phyloP scores from a whole-genome alignment of 2,888 invertebrate species.

The Gnatocerus cornutus region DNA sequence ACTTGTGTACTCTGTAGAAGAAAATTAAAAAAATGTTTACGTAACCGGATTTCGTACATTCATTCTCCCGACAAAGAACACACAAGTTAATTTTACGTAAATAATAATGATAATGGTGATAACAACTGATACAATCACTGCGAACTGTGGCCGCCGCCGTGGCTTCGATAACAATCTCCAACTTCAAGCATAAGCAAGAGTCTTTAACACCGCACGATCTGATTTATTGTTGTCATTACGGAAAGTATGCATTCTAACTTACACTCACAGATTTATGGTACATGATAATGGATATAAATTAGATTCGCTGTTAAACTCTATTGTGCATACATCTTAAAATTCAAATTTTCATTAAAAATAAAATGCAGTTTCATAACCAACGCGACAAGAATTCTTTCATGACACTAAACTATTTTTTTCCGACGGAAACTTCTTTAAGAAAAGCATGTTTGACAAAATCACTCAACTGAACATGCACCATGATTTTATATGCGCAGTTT shows the following conservation, averaged over 20 bases:
- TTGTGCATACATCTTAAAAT: conserved; percentile 1
- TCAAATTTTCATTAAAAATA: conserved; percentile 3
- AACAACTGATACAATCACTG: not conserved
- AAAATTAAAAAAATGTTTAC: not conserved
- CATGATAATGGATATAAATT: conserved; percentile 4
- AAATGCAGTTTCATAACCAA: not conserved
- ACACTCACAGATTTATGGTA: conserved; percentile 4
- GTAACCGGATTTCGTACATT: not conserved
- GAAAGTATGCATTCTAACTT: conserved; percentile 4
- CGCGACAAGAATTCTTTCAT: too few relatives aligned
- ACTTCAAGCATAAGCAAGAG: conserved; percentile 4
- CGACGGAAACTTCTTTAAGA: too few relatives aligned
- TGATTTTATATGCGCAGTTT: conserved; percentile 8
- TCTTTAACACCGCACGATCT: conserved; percentile 4
- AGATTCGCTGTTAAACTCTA: not conserved
- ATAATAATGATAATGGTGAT: conserved; percentile 4
- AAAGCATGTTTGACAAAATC: not conserved
- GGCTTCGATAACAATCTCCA: conserved; percentile 2
- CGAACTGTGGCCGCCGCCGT: not conserved
- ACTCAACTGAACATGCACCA: conserved; percentile 14
- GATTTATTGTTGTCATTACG: conserved; percentile 4
- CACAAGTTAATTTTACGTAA: not conserved
- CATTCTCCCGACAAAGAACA: not conserved
- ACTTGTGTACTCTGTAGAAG: too few relatives aligned
- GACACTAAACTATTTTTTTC: not conserved